Conservation (phyloP, 1,140 invertebrate species). For the Drosophila watanabei region DNA sequence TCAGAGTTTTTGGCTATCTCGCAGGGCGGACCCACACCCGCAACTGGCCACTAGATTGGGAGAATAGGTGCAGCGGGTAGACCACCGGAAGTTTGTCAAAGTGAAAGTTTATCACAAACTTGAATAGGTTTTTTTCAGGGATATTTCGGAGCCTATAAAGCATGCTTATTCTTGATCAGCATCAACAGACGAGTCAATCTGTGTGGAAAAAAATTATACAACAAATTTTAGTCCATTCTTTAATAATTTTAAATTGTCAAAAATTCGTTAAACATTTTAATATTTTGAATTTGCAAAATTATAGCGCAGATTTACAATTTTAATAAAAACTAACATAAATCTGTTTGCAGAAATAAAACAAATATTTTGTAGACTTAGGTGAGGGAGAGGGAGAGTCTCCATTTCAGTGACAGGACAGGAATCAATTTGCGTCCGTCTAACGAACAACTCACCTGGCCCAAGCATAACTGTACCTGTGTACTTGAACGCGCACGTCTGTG, state of each 20-base stretch:
- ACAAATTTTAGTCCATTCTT: too few species aligned
- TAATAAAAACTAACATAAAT: too few species aligned
- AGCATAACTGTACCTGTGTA: constrained; percentile 63
- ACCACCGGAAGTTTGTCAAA: constrained; percentile 7
- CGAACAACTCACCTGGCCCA: constrained; percentile 19
- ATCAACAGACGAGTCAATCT: neutral
- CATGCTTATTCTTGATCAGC: neutral
- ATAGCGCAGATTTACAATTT: too few species aligned
- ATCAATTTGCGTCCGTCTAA: constrained; percentile 20
- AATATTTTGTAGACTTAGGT: too few species aligned
- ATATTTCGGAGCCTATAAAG: neutral
- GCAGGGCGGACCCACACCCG: neutral
- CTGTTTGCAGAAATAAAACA: too few species aligned
- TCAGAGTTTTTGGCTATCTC: constrained; percentile 3
- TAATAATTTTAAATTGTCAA: too few species aligned
- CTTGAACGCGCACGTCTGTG: constrained; percentile 45
- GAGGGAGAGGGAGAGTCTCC: neutral
- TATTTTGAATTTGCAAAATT: too few species aligned
- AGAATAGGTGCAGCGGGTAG: neutral
- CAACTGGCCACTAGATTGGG: neutral
- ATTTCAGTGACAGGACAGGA: constrained; percentile 10
- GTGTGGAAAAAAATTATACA: too few species aligned
- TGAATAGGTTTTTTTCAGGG: neutral
- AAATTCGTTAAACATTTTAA: too few species aligned
- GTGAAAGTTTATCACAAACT: constrained; percentile 23